These are phyloP conservation scores for Chymomyza amoena DNA, from an alignment of 2,888 invertebrate species.

Conservation along the genomic window DNA sequence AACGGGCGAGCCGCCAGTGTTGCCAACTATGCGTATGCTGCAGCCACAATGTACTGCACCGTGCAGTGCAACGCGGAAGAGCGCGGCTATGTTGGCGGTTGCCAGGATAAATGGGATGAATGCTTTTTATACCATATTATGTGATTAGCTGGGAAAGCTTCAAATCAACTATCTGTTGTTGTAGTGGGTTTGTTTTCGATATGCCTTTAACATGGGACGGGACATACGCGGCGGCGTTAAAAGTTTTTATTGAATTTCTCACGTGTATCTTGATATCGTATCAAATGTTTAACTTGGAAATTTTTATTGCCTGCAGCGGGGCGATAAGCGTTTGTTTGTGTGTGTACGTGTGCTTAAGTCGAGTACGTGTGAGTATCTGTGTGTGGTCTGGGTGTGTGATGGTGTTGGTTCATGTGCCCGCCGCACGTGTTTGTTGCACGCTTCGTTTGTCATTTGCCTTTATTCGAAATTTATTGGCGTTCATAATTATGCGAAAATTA, in stretches of 20 bases:
- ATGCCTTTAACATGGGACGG: neutral
- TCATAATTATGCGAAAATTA: conserved; percentile 54
- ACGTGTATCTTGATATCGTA: conserved; percentile 3
- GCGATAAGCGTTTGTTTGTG: conserved; percentile 11
- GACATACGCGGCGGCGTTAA: conserved; percentile 29
- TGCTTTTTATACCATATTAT: conserved; percentile 43
- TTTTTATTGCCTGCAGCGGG: conserved; percentile 19
- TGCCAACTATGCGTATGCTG: conserved; percentile 35
- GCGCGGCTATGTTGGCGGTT: neutral
- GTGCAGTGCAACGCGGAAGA: too few species aligned
- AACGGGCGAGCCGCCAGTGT: conserved; percentile 26
- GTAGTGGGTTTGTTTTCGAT: neutral
- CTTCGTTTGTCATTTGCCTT: conserved; percentile 20
- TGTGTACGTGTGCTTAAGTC: conserved; percentile 11
- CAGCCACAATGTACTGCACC: neutral
- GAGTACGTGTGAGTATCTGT: conserved; percentile 24
- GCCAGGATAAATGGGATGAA: neutral
- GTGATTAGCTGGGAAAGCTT: conserved; percentile 44
- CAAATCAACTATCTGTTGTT: neutral
- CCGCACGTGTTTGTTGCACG: conserved; percentile 1
- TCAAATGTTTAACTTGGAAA: conserved; percentile 7
- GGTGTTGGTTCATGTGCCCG: neutral
- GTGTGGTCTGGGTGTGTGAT: neutral
- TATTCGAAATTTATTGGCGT: conserved; percentile 47
- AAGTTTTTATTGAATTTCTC: conserved; percentile 51